Percentiles rank a stretch among this genome's conserved stretches.
Evolutionary conservation across 2,888 invertebrate species (phyloP).

Genomic region (Camptogramma bilineatum): DNA sequence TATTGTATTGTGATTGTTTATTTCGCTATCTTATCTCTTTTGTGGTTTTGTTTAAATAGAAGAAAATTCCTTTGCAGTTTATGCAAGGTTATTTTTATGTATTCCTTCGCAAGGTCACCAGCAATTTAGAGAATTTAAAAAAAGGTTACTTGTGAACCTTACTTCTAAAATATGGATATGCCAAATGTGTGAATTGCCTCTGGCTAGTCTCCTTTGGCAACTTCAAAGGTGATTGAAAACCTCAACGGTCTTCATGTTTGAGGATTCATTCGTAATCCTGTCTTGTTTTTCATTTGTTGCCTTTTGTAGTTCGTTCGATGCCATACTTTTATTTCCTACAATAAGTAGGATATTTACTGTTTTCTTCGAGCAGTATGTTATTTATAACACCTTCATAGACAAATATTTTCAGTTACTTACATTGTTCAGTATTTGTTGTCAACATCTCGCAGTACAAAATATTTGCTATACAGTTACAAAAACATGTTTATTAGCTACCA

Average conservation of each 20-base stretch:
- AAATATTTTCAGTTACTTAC: slow-evolving; percentile 27
- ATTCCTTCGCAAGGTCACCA: too few relatives aligned
- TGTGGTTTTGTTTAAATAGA: too few relatives aligned
- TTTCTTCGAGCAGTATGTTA: neutral
- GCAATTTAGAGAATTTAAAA: too few relatives aligned
- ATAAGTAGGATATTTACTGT: neutral
- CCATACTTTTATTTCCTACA: neutral
- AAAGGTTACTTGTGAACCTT: too few relatives aligned
- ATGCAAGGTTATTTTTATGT: too few relatives aligned
- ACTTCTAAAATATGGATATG: too few relatives aligned
- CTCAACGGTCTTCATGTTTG: neutral
- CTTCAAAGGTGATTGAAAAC: too few relatives aligned
- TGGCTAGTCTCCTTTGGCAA: too few relatives aligned
- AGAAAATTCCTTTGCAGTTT: too few relatives aligned
- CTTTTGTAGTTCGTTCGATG: neutral
- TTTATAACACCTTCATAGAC: slow-evolving; percentile 1
- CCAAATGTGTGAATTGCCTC: too few relatives aligned
- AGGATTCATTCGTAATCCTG: neutral
- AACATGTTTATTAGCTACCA: slow-evolving; percentile 50
- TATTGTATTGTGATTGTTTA: too few relatives aligned
- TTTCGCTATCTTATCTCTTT: too few relatives aligned
- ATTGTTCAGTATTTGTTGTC: slow-evolving; percentile 25
- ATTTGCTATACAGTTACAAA: slow-evolving; percentile 52
- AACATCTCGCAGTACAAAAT: slow-evolving; percentile 31
- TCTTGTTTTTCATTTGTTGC: neutral